These are phyloP conservation scores for Pica pica DNA, from an alignment of 2,113 vertebrate species.

Conservation along the genomic window DNA sequence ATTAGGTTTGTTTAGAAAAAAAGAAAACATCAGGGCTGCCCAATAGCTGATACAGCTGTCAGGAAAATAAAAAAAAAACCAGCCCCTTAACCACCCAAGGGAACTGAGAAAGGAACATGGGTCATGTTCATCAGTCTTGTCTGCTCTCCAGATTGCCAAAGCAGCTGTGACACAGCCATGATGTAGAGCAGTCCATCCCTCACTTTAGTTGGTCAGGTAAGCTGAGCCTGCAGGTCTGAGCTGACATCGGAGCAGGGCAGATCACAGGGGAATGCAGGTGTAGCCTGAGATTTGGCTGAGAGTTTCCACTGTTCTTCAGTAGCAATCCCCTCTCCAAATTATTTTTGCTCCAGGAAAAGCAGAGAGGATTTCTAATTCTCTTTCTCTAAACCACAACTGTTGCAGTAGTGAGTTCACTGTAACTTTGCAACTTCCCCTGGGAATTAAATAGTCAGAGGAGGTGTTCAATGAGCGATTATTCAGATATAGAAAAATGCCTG, in stretches of 20 bases:
- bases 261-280: not conserved
- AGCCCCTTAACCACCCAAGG: fast-evolving
- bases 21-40: not conserved
- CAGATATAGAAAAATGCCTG: not conserved
- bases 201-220: not conserved
- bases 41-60: not conserved
- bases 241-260: not conserved
- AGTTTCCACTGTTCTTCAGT: not conserved
- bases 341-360: not conserved
- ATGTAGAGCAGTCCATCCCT: not conserved
- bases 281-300: not conserved
- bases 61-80: not conserved
- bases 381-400: not conserved
- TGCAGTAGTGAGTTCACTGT: not conserved
- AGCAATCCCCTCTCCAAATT: not conserved
- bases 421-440: not conserved
- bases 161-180: not conserved
- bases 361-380: not conserved
- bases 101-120: not conserved
- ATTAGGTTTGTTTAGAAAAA: not conserved
- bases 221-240: not conserved
- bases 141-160: not conserved
- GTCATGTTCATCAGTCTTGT: not conserved
- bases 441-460: not conserved
- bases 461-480: not conserved